Evolutionary conservation across 2,888 invertebrate genomes (phyloP), one percentile per base, ranked within the genome.

Genomic region (Apamea crenata): DNA sequence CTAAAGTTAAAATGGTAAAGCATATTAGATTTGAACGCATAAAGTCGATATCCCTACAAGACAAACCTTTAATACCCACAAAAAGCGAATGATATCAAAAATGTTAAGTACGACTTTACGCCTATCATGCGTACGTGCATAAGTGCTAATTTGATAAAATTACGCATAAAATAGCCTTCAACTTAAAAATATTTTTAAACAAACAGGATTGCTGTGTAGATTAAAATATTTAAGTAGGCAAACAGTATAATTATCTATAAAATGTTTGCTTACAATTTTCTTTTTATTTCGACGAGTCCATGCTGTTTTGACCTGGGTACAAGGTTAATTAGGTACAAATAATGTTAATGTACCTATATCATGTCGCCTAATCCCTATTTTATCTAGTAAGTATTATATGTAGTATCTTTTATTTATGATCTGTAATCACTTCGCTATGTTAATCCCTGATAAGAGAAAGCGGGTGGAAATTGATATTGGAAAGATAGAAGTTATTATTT

Each of bases 371-470:
- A 84, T 77, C 56, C 71, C 32, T 53, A 16, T 44, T 44, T 65
- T 65, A 71, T 40, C 32, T 73, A 32, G 32, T 47, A 36, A 18
- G 53, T 70, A 65, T 74, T 74, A 81, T 74, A 81, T 81, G 68
- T 63, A 40, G 40, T 40, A 40, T 40, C 7, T 40, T 16, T 47
- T 76, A 70, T 72, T 63, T 73, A 73, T 21, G 53, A 71, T 18
- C 40, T 78, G 44, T 61, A 69, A 70, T 75, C 66, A 73, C 53
- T 76, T 40, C n/a, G 32, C 32, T 47, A 29, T 70, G 36, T 67
- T 70, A 65, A 82, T 77, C 61, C 71, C 29, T 82, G 82, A 85
- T 85, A 84, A 79, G 69, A 66, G 73, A 74, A 79, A 67, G 70
- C 72, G 18, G 29, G n/a, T 75, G 29, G 63, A 66, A 82, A 65